phyloP scores from a whole-genome alignment of 1,140 invertebrate species.

The Caenorhabditis briggsae region DNA sequence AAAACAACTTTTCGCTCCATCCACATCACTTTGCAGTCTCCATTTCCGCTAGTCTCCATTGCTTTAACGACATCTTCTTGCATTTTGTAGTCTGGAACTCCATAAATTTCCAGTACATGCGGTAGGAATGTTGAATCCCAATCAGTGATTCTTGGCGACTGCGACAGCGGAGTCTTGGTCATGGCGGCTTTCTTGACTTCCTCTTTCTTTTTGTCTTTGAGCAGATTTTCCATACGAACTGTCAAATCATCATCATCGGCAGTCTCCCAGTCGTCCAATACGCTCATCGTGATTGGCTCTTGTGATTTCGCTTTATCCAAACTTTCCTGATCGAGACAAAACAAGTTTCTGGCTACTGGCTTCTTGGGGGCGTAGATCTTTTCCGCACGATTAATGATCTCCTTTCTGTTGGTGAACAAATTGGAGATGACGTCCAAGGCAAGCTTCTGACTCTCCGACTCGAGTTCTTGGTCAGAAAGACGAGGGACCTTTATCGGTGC shows the following conservation, averaged over 20 bases:
- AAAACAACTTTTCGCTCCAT: conserved; percentile 57
- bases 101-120: conserved; percentile 54
- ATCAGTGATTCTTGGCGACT: background rate
- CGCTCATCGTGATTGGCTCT: background rate
- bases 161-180: background rate
- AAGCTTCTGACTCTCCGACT: conserved; percentile 36
- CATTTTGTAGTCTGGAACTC: conserved; percentile 62
- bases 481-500: conserved; percentile 19
- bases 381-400: conserved; percentile 20
- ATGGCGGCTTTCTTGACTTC: conserved; percentile 1
- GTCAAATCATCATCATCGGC: conserved; percentile 43
- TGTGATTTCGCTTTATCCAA: background rate
- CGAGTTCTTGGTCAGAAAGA: conserved; percentile 35
- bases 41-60: conserved; percentile 53
- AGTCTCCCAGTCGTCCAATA: conserved; percentile 16
- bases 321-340: background rate
- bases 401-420: conserved; percentile 27
- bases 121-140: conserved; percentile 29
- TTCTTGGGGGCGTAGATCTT: conserved; percentile 17
- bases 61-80: conserved; percentile 54
- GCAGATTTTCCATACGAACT: conserved; percentile 21
- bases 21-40: conserved; percentile 56
- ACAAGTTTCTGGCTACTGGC: conserved; percentile 37
- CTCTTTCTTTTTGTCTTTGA: conserved; percentile 24
- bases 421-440: conserved; percentile 7